Base-by-base conservation (phyloP, 2,797 vertebrate species). In the Harpagifer antarcticus region DNA sequence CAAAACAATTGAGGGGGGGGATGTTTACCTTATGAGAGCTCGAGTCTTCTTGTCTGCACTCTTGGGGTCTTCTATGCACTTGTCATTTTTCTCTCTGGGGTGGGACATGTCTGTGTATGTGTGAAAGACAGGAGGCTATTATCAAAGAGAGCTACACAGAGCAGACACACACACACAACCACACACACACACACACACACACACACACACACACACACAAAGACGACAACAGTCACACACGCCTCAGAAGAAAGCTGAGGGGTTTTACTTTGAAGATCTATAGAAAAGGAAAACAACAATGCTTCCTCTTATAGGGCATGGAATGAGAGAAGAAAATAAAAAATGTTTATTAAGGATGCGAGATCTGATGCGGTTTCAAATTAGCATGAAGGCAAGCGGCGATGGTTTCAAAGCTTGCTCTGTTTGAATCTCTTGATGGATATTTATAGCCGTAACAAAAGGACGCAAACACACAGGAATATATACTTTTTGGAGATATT, bases 11-110 rank as follows among this genome's bases (percentile, higher is more conserved):
- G 40, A 73, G 14, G 43, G 27, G 62, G 69, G 45, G 6, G 48
- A 20, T 54, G 15, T 58, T 81, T 94, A 99, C 98, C 97, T 97
- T 86, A 97, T 93, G 45, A 96, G 95, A 14, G 95, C 94, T 33
- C 96, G 93, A 85, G 95, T 96, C 91, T 97, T 98, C 94, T 98
- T 99, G 81, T 99, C 98, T 78, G 95, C 95, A 91, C 89, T 96
- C 88, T 96, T 96, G 76, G 93, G 92, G 88, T 99, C 97, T 92
- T 99, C 97, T 0, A 94, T 88, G 59, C 94, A 95, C 93, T 96
- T 99, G 94, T 99, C 98, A 53, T 93, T 94, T 92, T 96, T 96
- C 70, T 96, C 95, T 89, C 95, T 96, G 61, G 95, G 88, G 92
- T 94, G 95, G 91, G 96, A 95, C 84, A 96, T 81, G 82, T 98